Conservation (phyloP, 2,888 invertebrate species). For the Trissolcus japonicus region DNA sequence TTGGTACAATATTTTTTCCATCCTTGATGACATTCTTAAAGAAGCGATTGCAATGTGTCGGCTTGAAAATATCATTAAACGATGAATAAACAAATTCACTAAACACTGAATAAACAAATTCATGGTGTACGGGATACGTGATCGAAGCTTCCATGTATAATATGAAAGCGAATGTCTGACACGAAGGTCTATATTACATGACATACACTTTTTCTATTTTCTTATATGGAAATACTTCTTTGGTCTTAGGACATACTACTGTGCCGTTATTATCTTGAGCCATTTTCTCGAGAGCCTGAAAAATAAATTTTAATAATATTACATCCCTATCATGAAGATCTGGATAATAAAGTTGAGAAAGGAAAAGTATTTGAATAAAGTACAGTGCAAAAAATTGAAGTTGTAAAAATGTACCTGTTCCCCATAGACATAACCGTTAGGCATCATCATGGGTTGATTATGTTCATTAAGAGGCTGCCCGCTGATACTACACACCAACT, state of each 20-base stretch:
- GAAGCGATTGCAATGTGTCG: background rate
- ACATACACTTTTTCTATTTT: constrained; percentile 98
- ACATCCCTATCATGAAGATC: background rate
- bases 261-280: constrained; percentile 93
- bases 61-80: background rate
- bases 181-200: constrained; percentile 82
- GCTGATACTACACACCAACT: constrained; percentile 93
- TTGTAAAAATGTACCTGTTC: constrained; percentile 81
- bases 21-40: too few relatives aligned
- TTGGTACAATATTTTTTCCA: constrained; percentile 20
- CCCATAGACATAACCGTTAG: constrained; percentile 98
- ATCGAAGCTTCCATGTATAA: constrained; percentile 58
- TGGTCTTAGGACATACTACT: constrained; percentile 95
- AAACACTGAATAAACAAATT: constrained; percentile 29
- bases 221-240: constrained; percentile 91
- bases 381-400: background rate
- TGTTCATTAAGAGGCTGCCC: constrained; percentile 96
- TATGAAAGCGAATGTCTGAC: constrained; percentile 62
- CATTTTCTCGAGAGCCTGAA: constrained; percentile 91
- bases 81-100: constrained; percentile 20
- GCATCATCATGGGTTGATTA: constrained; percentile 98
- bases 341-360: too few relatives aligned
- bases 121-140: constrained; percentile 29
- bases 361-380: too few relatives aligned
- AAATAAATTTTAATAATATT: constrained; percentile 61